Evolutionary conservation across 2,113 vertebrate species (phyloP).

Genomic region (Lepus europaeus): DNA sequence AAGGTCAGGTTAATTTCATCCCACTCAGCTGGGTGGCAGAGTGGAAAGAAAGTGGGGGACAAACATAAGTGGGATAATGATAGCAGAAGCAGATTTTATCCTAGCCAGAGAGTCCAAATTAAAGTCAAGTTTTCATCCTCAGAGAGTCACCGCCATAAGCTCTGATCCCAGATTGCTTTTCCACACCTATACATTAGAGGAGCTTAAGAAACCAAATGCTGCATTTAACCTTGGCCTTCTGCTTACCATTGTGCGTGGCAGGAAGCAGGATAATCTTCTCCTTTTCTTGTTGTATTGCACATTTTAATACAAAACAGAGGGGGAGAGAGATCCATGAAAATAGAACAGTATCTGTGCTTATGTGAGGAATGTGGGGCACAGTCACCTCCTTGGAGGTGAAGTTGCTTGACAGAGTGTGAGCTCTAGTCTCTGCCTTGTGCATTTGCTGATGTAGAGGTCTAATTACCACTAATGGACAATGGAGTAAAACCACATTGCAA

Average conservation of each 20-base stretch:
- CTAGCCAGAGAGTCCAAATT: constrained; percentile 76
- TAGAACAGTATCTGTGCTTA: background rate
- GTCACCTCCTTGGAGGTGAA: constrained; percentile 35
- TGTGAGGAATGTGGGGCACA: constrained; percentile 6
- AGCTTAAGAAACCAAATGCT: constrained; percentile 80
- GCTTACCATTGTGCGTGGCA: background rate
- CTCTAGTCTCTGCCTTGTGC: background rate
- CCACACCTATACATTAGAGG: constrained; percentile 75
- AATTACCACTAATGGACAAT: background rate
- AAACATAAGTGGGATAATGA: constrained; percentile 68
- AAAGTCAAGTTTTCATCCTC: constrained; percentile 79
- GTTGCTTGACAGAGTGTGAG: background rate
- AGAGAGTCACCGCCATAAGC: constrained; percentile 33
- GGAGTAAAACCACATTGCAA: background rate
- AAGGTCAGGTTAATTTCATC: constrained; percentile 80
- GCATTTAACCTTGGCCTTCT: constrained; percentile 79
- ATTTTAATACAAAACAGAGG: constrained; percentile 76
- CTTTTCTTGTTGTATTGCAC: constrained; percentile 60
- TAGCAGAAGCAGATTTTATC: constrained; percentile 69
- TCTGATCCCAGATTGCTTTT: constrained; percentile 67
- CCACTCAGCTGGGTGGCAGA: constrained; percentile 74
- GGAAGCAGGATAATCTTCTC: constrained; percentile 74
- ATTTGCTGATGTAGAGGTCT: background rate
- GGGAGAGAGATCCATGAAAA: constrained; percentile 10
- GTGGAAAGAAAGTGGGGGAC: constrained; percentile 63